A percentile compares a stretch with the other conserved stretches of the same genome.
phyloP scores from a whole-genome alignment of 2,113 vertebrate genomes.

The Rhea pennata region DNA sequence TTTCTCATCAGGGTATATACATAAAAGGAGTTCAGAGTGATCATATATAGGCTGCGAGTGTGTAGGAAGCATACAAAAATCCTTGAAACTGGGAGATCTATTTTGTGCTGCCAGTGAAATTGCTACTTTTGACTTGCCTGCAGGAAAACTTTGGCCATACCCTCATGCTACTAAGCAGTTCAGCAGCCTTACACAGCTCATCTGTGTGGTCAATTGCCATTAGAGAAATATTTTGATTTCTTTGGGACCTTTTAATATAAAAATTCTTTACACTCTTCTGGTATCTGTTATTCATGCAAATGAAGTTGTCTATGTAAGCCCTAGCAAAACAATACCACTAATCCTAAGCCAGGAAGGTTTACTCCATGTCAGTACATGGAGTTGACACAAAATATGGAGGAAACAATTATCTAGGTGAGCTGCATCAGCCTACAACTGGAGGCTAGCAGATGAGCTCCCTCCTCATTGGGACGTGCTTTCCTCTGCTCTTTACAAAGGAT shows the following conservation, averaged over 20 bases:
- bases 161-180: neutral
- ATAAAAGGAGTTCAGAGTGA: neutral
- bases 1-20: neutral
- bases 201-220: neutral
- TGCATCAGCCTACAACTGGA: neutral
- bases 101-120: conserved; percentile 19
- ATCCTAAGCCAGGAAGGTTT: neutral
- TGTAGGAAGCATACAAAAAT: conserved; percentile 32
- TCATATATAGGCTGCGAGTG: neutral
- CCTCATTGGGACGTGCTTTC: neutral
- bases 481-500: neutral
- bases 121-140: conserved; percentile 36
- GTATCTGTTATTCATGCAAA: fast-evolving
- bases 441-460: neutral
- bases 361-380: neutral
- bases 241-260: neutral
- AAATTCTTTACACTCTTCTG: neutral
- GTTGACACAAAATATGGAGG: neutral
- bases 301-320: neutral
- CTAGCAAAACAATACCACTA: neutral
- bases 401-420: neutral
- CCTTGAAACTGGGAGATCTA: neutral
- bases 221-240: neutral
- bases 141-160: neutral
- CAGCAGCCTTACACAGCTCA: neutral